Conservation (phyloP, 2,888 invertebrate genomes). For the Muschampia staudingeri region DNA sequence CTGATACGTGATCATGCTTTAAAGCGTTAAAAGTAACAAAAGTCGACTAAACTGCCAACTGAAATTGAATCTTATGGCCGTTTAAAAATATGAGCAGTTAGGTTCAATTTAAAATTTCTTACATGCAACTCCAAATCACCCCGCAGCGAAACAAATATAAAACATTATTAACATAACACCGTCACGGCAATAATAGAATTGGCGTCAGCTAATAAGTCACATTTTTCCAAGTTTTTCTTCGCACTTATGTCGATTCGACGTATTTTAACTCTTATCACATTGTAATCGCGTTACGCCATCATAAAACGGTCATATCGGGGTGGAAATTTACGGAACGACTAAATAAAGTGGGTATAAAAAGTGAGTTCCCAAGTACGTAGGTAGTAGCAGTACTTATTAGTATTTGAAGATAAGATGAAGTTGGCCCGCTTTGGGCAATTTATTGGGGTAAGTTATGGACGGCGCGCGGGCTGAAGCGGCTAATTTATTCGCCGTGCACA, state of each 20-base stretch:
- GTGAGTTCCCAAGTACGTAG: slow-evolving; percentile 80
- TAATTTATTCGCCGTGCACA: slow-evolving; percentile 92
- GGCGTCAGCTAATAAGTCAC: slow-evolving; percentile 72
- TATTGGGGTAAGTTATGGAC: slow-evolving; percentile 91
- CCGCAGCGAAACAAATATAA: slow-evolving; percentile 52
- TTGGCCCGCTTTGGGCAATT: slow-evolving; percentile 91
- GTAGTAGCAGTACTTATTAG: slow-evolving; percentile 89
- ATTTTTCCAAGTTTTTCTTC: slow-evolving; percentile 74
- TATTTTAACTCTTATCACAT: slow-evolving; percentile 76
- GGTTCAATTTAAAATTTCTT: slow-evolving; percentile 30
- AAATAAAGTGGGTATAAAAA: slow-evolving; percentile 83
- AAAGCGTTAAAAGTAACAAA: slow-evolving; percentile 76
- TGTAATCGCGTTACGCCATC: slow-evolving; percentile 84
- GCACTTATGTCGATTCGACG: slow-evolving; percentile 74
- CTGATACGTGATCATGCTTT: slow-evolving; percentile 84
- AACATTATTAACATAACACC: slow-evolving; percentile 60
- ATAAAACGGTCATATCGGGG: slow-evolving; percentile 86
- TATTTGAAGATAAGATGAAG: slow-evolving; percentile 91
- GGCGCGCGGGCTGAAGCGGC: slow-evolving; percentile 89
- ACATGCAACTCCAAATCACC: slow-evolving; percentile 38
- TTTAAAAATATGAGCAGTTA: slow-evolving; percentile 11
- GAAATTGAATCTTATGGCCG: slow-evolving; percentile 71
- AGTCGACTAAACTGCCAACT: slow-evolving; percentile 61
- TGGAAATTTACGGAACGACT: slow-evolving; percentile 78
- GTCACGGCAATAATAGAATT: slow-evolving; percentile 55